These are phyloP conservation scores for Synergus itoensis DNA, from an alignment of 2,888 invertebrate genomes.

Conservation along the genomic window DNA sequence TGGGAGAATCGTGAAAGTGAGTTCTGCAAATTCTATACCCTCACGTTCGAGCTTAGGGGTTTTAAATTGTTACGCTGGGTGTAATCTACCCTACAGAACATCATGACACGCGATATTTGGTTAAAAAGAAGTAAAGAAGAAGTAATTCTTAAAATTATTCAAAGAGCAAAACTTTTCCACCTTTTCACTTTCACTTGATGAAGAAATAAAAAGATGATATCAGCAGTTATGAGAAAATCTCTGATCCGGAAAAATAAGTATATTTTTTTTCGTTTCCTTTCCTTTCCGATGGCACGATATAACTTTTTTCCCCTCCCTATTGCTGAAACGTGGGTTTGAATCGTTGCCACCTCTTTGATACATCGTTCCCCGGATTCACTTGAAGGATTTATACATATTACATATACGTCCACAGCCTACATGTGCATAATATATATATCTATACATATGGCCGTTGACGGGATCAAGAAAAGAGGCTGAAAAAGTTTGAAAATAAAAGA, in stretches of 20 bases:
- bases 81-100: neutral
- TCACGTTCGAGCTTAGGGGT: neutral
- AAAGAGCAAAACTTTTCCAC: neutral
- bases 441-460: neutral
- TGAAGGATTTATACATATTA: neutral
- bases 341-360: constrained; percentile 48
- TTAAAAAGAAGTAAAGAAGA: too few species aligned
- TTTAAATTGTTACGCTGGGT: constrained; percentile 3
- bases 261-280: constrained; percentile 13
- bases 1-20: constrained; percentile 5
- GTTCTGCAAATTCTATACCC: neutral
- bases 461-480: constrained; percentile 39
- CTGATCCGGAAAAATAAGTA: neutral
- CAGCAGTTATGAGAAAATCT: constrained; percentile 26
- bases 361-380: constrained; percentile 21
- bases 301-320: constrained; percentile 13
- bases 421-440: neutral
- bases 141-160: too few species aligned
- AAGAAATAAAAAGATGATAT: neutral
- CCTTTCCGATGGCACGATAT: neutral
- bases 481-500: constrained; percentile 49
- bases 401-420: neutral
- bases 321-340: constrained; percentile 35
- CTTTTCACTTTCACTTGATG: neutral
- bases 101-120: too few species aligned